Evolutionary conservation across 2,113 vertebrate species (phyloP).

Genomic region (Paralichthys olivaceus): DNA sequence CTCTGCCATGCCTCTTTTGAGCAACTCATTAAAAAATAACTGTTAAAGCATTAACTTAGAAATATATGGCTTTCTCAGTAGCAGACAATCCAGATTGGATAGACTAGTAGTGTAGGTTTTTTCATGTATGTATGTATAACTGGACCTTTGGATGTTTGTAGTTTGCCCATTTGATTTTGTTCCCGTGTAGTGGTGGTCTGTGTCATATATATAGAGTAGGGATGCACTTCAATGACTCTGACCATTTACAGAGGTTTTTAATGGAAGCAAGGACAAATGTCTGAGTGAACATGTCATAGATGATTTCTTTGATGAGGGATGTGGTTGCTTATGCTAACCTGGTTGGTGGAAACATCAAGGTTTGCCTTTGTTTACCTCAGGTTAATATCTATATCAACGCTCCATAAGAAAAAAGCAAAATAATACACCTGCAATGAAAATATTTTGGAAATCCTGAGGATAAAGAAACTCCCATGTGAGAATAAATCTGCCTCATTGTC

Average conservation of each 20-base stretch:
- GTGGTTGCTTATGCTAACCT: neutral
- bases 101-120: neutral
- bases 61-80: too few species aligned
- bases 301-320: neutral
- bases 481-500: neutral
- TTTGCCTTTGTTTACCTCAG: neutral
- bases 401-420: slow-evolving; percentile 7
- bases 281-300: neutral
- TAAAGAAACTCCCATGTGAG: neutral
- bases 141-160: too few species aligned
- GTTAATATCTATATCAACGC: neutral
- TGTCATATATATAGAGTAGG: neutral
- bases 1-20: too few species aligned
- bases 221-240: neutral
- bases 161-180: neutral
- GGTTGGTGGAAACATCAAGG: neutral
- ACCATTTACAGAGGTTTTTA: neutral
- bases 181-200: neutral
- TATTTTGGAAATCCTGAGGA: neutral
- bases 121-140: neutral
- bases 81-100: neutral
- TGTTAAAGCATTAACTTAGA: too few species aligned
- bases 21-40: too few species aligned
- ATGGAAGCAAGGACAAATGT: neutral
- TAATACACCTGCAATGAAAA: neutral